Evolutionary conservation across 1,140 invertebrate species (phyloP).

Genomic region (Episyrphus balteatus): DNA sequence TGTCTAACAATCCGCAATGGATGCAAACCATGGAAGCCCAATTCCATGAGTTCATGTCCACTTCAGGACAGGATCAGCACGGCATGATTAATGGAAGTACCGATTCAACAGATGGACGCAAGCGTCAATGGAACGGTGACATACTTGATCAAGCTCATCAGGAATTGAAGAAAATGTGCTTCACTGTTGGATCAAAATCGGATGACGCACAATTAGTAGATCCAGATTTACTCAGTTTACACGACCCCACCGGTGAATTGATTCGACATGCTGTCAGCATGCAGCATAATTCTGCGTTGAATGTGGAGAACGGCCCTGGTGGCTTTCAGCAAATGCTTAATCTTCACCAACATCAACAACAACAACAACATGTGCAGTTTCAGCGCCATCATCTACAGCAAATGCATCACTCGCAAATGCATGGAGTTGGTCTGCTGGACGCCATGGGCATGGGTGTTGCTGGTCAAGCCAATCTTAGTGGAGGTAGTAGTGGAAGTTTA

Average conservation of each 20-base stretch:
- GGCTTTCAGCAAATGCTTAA: constrained; percentile 21
- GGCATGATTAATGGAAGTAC: constrained; percentile 10
- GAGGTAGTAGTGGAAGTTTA: neutral
- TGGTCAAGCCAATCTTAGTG: neutral
- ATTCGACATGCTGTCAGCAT: constrained; percentile 4
- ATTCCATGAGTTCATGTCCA: constrained; percentile 22
- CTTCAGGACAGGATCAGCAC: constrained; percentile 5
- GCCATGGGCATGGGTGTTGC: too few relatives aligned
- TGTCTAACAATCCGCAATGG: constrained; percentile 30
- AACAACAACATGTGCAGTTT: constrained; percentile 11
- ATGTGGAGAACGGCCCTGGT: constrained; percentile 6
- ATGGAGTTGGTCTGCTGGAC: neutral
- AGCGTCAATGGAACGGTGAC: constrained; percentile 29
- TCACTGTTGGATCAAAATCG: constrained; percentile 12
- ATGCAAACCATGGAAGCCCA: constrained; percentile 33
- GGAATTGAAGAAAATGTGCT: constrained; percentile 19
- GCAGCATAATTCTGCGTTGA: constrained; percentile 1
- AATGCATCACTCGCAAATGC: constrained; percentile 16
- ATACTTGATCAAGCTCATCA: constrained; percentile 22
- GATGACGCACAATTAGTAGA: constrained; percentile 15
- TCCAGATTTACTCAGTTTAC: constrained; percentile 21
- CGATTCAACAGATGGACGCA: constrained; percentile 16
- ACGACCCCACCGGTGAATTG: constrained; percentile 19
- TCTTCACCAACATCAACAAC: constrained; percentile 24
- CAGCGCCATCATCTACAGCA: constrained; percentile 25